phyloP scores from a whole-genome alignment of 2,888 invertebrate genomes.

The Polydrusus tereticollis region DNA sequence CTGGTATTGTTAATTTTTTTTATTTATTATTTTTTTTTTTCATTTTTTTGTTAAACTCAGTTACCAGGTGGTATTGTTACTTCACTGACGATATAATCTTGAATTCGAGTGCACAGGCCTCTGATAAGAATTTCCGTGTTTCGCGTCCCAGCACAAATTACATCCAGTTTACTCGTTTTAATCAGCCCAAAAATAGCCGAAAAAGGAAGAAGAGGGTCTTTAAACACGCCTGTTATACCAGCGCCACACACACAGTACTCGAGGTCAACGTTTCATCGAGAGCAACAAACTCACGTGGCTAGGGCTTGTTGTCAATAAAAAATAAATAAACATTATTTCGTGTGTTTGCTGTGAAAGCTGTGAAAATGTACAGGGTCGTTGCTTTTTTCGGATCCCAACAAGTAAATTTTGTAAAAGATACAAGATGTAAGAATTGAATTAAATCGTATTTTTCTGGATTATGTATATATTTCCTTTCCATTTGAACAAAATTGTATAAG shows the following conservation, averaged over 20 bases:
- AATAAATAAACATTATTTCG: slow-evolving; percentile 34
- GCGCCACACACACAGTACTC: slow-evolving; percentile 45
- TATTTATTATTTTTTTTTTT: too few relatives aligned
- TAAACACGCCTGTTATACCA: slow-evolving; percentile 42
- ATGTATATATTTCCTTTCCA: too few relatives aligned
- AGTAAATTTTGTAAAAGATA: too few relatives aligned
- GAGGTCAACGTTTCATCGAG: slow-evolving; percentile 42
- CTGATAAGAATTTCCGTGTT: slow-evolving; percentile 15
- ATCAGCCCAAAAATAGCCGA: slow-evolving; percentile 48
- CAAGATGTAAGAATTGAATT: too few relatives aligned
- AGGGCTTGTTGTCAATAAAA: slow-evolving; percentile 39
- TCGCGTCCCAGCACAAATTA: slow-evolving; percentile 36
- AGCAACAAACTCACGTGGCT: slow-evolving; percentile 45
- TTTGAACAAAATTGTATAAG: too few relatives aligned
- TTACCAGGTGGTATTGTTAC: too few relatives aligned
- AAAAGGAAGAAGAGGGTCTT: slow-evolving; percentile 41
- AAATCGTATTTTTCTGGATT: too few relatives aligned
- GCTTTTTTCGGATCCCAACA: neutral
- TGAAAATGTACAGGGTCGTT: slow-evolving; percentile 11
- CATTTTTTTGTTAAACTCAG: too few relatives aligned
- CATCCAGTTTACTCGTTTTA: slow-evolving; percentile 41
- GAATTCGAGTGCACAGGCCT: neutral
- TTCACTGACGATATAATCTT: too few relatives aligned
- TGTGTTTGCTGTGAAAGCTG: slow-evolving; percentile 26
- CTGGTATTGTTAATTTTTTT: too few relatives aligned